Base-by-base conservation (phyloP, 2,797 vertebrate species). In the Myoxocephalus aenaeus region DNA sequence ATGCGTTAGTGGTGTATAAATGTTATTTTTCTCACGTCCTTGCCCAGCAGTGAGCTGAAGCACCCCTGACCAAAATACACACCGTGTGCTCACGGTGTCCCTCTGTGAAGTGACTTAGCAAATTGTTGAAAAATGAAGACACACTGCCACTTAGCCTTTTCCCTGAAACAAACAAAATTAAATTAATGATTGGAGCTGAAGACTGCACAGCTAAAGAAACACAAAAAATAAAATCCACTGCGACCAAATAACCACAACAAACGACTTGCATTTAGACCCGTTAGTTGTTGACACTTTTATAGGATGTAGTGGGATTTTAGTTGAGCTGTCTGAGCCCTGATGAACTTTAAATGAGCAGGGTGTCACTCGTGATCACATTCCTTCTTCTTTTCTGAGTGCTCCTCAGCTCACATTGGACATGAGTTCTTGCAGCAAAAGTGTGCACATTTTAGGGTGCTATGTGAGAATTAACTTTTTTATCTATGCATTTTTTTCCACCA, bases 1-100 rank as follows among this genome's bases (percentile, higher is more conserved):
- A 36, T 85, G 81, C 85, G 77, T 67, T 80, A 82, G 80, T 72
- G 71, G 51, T 67, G 70, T 86, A 83, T 81, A 73, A 81, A 86
- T 81, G 85, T 85, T 73, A 7, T 27, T 75, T 65, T 63, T 84
- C 68, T 84, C 73, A 74, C 79, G 77, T 73, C 73, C 75, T 78
- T 77, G 74, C 44, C 77, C 53, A 22, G 71, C 73, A 78, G 71
- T 59, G 36, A 80, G 63, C 64, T 44, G 71, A 83, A 81, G 66
- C 73, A 69, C 50, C 50, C 74, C 70, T 27, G 64, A 73, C 65
- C 58, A 65, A 70, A 76, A 70, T 27, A 70, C 18, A 54, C 57
- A 50, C 18, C n/a, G 67, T 72, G 40, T 75, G 66, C 79, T 50
- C 25, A 66, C 59, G 44, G 42, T 51, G 50, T 79, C 46, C 53